These are phyloP conservation scores for Brevimyrus niger DNA, from an alignment of 2,113 vertebrate genomes.

Conservation along the genomic window DNA sequence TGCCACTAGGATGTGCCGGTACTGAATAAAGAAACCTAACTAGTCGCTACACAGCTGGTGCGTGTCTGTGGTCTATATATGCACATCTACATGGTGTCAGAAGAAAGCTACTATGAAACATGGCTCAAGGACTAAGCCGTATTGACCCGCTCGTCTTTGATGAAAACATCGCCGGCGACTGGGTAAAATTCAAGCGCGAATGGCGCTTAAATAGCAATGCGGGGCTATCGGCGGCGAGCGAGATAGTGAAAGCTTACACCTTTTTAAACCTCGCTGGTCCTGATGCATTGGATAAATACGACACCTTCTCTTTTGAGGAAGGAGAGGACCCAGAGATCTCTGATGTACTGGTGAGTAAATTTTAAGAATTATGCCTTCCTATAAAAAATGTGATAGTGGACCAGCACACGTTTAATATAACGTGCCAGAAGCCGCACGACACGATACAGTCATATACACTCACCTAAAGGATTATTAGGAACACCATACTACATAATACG, in stretches of 20 bases:
- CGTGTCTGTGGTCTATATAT: background rate
- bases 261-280: background rate
- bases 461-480: too few relatives aligned
- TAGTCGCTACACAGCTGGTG: too few relatives aligned
- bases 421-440: background rate
- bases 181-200: background rate
- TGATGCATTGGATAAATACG: too few relatives aligned
- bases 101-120: background rate
- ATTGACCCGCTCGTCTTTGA: background rate
- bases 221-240: background rate
- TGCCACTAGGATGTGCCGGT: too few relatives aligned
- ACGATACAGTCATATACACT: background rate
- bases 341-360: background rate
- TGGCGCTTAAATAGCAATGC: background rate
- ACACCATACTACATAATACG: too few relatives aligned
- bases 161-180: background rate
- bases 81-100: background rate
- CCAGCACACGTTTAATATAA: background rate
- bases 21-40: too few relatives aligned
- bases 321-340: background rate
- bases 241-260: background rate
- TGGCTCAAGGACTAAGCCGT: background rate
- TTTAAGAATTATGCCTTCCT: background rate
- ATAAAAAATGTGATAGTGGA: background rate
- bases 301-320: background rate